Evolutionary conservation across 2,888 invertebrate genomes (phyloP), one percentile per base, ranked within the genome.

Genomic region (Uropetala carovei): DNA sequence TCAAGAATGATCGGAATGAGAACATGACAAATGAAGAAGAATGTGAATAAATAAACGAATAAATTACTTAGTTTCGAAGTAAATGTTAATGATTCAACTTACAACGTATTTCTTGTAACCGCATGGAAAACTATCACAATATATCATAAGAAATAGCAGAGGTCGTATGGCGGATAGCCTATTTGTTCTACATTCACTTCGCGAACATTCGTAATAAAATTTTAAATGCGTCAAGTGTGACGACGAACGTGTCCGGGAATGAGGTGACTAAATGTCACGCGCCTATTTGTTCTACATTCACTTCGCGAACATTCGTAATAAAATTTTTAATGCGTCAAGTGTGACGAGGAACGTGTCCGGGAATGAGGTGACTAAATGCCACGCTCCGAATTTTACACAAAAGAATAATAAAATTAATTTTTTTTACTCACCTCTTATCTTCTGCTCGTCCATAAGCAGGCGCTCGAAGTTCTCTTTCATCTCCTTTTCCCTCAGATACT

Each of bases 381-480:
- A 43, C 5, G 43, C 43, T 1, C 43, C 43, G 43, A 43, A 43
- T 43, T 5, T 43, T 1, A 43, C 43, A 5, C 5, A 43, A 43
- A 43, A 43, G 5, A 43, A 43, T 43, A 43, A 5, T 43, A 43
- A 43, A 43, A 43, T 43, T 43, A 43, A 43, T 30, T 14, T 58
- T 43, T 68, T 59, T 92, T 93, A 96, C 98, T 97, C 96, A 99
- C 99, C 98, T 97, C 98, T 97, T 95, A 98, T 97, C 96, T 98
- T 99, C 96, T 98, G 98, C 95, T 99, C 99, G 95, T 99, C 99
- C 94, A 97, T 96, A 93, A 99, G 97, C 96, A 99, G 99, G 95
- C 99, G 97, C 96, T 99, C 99, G 94, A 99, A 95, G 94, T 98
- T 98, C 96, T 99, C 99, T 96, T 99, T 98, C 93, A 98, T 97